A percentile compares a stretch with the other conserved stretches of the same genome.
Evolutionary conservation across 2,797 vertebrate species (phyloP).

Genomic region (Ctenochaetus hawaiiensis): DNA sequence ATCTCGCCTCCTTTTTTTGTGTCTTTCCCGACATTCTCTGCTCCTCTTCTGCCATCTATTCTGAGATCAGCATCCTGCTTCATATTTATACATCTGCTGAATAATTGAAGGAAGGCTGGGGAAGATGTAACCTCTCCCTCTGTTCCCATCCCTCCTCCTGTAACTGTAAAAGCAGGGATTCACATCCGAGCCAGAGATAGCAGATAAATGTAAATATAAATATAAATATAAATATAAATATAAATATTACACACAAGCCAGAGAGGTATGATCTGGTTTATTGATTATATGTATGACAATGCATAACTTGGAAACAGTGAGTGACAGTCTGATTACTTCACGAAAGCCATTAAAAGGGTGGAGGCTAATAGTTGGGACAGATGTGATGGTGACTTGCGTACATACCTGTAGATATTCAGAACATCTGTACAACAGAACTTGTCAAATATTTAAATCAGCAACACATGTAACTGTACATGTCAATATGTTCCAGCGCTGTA

Average conservation of each 20-base stretch:
- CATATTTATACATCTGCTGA: conserved; percentile 79
- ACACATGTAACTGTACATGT: conserved; percentile 64
- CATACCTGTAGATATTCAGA: conserved; percentile 20
- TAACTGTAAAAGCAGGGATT: conserved; percentile 2
- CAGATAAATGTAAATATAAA: too few species aligned
- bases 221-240: not conserved
- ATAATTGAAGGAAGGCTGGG: conserved; percentile 76
- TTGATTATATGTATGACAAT: conserved; percentile 65
- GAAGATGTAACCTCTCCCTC: conserved; percentile 57
- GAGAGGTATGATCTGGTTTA: conserved; percentile 61
- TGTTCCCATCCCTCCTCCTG: conserved; percentile 12
- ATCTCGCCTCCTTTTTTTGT: not conserved
- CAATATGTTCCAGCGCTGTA: conserved; percentile 68
- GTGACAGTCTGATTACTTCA: conserved; percentile 38
- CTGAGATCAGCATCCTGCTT: conserved; percentile 62
- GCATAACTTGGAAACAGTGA: conserved; percentile 41
- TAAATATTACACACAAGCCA: not conserved
- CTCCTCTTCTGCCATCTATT: conserved; percentile 54
- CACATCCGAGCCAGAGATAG: too few species aligned
- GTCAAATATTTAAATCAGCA: conserved; percentile 61
- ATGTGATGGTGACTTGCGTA: conserved; percentile 47
- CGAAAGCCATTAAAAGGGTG: conserved; percentile 36
- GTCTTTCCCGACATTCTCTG: conserved; percentile 12
- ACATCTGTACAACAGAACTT: conserved; percentile 62
- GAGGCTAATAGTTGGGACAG: conserved; percentile 35